Evolutionary conservation across 53 echinoderm and acorn worm species (phyloP).

Genomic region (Paracentrotus lividus): DNA sequence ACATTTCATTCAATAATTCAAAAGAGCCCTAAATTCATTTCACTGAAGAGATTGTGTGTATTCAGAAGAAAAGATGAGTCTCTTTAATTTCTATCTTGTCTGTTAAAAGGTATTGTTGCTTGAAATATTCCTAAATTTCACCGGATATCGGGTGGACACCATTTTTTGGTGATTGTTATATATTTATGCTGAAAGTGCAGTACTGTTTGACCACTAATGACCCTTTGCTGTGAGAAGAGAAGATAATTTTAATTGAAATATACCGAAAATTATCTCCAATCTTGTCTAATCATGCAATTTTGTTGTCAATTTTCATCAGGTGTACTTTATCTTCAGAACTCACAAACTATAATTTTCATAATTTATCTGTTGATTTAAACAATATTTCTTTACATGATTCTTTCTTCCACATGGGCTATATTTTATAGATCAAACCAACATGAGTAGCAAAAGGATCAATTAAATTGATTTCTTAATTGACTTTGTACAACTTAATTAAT

Average conservation of each 20-base stretch:
- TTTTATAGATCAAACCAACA: neutral
- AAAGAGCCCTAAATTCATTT: conserved; percentile 28
- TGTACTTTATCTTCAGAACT: no score
- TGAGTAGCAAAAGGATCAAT: neutral
- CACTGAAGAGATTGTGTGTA: neutral
- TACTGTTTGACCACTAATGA: neutral
- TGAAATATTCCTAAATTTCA: neutral
- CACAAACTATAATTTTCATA: neutral
- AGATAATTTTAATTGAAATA: neutral
- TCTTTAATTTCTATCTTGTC: neutral
- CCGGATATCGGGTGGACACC: neutral
- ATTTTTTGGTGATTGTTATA: neutral
- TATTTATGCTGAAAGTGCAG: neutral
- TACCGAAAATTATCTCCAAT: neutral
- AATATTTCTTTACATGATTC: neutral
- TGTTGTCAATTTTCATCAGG: neutral
- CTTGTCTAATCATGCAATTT: neutral
- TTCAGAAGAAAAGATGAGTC: neutral
- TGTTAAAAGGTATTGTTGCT: neutral
- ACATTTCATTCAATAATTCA: conserved; percentile 46
- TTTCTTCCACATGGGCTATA: neutral
- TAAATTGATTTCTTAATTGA: conserved; percentile 24
- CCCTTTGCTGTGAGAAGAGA: neutral
- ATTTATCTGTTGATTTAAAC: neutral
- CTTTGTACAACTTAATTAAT: neutral